Base-by-base conservation (phyloP, 2,113 vertebrate species). In the Opisthocomus hoazin region DNA sequence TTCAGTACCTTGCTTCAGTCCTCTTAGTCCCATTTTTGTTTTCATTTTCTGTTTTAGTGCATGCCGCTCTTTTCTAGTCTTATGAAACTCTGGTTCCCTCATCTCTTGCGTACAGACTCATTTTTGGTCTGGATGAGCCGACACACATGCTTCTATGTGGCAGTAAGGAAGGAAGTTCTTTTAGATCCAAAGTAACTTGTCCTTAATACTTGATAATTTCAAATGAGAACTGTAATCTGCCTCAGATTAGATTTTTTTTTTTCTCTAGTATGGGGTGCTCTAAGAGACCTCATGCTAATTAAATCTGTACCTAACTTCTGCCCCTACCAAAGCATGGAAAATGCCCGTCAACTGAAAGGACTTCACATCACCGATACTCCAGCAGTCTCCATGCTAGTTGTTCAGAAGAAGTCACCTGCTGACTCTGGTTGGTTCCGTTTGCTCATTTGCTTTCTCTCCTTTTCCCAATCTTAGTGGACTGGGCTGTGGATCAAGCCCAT, bases 401-500 rank as follows among this genome's bases (percentile, higher is more conserved):
- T 48, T 61, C 61, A 9, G 6, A 69, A 77, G 26, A 37, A 74
- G 13, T 37, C 46, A 4, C 48, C 11, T 15, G 7, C 14, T 48
- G 45, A 7, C 12, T 76, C 18, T 53, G 48, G 16, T 21, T 77
- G 56, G 34, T 10, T 69, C 48, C 37, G 10, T 87, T 80, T 83
- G 30, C 68, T 88, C 7, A 86, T n/a, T 63, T 80, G 50, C 70
- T 78, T 75, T 91, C 73, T 95, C 77, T 92, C 27, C 23, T 93
- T 53, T 94, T 53, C 11, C 54, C 64, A 6, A 69, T 36, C 34
- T 9, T 70, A 99, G 99, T 99, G 99, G 98, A 98, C 89, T 98
- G 99, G 91, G 99, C 99, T 0, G 99, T 99, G 97, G 99, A 99
- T 95, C 99, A 99, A 97, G 97, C 99, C 92, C 99, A 99, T 96